Evolutionary conservation across 2,797 vertebrate species (phyloP).

Genomic region (Thamnophis elegans): DNA sequence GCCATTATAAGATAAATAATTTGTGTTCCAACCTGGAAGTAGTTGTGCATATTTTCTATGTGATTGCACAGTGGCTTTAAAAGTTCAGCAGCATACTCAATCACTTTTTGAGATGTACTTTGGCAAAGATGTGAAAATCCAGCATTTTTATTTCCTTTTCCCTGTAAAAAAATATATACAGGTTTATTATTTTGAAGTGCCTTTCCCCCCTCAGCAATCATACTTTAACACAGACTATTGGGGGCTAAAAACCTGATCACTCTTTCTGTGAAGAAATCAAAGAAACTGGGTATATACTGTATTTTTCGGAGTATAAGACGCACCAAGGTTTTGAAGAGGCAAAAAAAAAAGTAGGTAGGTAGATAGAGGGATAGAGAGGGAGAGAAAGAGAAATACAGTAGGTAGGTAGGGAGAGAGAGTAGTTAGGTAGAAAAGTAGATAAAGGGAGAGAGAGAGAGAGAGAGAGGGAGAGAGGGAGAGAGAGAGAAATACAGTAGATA

Average conservation of each 20-base stretch:
- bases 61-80: constrained; percentile 88
- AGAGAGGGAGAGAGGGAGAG: no score
- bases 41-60: constrained; percentile 94
- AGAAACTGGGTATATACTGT: not conserved
- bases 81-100: constrained; percentile 74
- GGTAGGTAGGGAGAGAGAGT: no score
- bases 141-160: constrained; percentile 74
- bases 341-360: no score
- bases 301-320: no score
- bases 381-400: no score
- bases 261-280: not conserved
- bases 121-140: constrained; percentile 93
- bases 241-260: not conserved
- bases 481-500: no score
- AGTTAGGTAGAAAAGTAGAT: no score
- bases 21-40: constrained; percentile 85
- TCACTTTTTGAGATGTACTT: constrained; percentile 80
- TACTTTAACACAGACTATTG: not conserved
- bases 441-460: no score
- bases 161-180: constrained; percentile 72
- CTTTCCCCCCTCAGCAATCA: not conserved
- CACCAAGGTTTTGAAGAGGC: no score
- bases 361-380: no score
- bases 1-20: not conserved
- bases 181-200: constrained; percentile 13